Conservation (phyloP, 2,797 vertebrate species). For the Nasua narica region DNA sequence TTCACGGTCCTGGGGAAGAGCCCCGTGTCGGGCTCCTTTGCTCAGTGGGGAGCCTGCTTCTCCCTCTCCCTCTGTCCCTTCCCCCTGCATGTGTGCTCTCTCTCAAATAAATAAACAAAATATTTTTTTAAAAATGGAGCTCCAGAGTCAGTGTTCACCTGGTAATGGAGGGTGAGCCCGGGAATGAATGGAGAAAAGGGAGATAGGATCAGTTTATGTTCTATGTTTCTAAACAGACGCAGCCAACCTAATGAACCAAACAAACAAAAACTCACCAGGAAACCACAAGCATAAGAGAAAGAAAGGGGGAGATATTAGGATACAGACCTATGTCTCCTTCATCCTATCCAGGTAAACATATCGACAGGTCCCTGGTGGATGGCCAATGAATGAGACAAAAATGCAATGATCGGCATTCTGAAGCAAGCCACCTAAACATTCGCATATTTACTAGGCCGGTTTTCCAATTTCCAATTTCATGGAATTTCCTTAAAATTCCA, state of each 20-base stretch:
- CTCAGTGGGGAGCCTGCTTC: too few relatives aligned
- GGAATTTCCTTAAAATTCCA: not conserved
- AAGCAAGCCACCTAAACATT: not conserved
- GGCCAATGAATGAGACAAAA: not conserved
- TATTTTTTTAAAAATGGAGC: too few relatives aligned
- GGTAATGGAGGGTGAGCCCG: not conserved
- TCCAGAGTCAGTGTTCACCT: not conserved
- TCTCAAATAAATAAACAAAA: not conserved
- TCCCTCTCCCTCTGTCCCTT: not conserved
- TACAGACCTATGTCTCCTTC: not conserved
- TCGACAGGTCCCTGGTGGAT: not conserved
- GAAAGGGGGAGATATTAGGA: not conserved
- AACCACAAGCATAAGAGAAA: not conserved
- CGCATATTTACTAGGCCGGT: rapidly evolving
- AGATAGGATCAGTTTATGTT: not conserved
- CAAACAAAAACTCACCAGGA: not conserved
- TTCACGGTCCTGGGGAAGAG: too few relatives aligned
- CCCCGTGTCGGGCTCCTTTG: too few relatives aligned
- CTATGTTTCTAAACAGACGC: not conserved
- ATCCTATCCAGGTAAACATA: not conserved
- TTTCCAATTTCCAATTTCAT: not conserved
- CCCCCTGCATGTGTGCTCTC: not conserved
- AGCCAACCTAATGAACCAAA: not conserved
- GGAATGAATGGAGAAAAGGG: not conserved
- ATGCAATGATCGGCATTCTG: not conserved